Base-by-base conservation (phyloP, 2,888 invertebrate species). In the Therioaphis trifolii region DNA sequence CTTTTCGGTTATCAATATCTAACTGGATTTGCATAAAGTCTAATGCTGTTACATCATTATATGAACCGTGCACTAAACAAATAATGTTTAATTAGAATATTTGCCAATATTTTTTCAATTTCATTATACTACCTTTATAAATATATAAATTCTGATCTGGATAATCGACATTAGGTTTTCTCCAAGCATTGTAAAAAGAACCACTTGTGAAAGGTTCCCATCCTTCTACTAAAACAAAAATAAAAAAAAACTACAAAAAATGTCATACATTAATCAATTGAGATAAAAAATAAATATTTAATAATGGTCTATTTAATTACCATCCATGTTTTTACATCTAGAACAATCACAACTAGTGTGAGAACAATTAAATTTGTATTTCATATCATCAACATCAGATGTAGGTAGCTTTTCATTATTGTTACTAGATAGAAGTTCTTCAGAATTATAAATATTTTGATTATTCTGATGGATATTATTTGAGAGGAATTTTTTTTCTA, bases 21-120 rank as follows among this genome's bases (percentile, higher is more conserved):
- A 95, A 91, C 88, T 96, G 96, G 0, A 95, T 94, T 85, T 93
- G 93, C 0, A 96, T 90, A 88, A 96, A 95, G 88, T 96, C 95
- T 80, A 91, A 91, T 0, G 95, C 95, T 0, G 91, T 90, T 1
- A 96, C 93, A 87, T 96, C 96, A 76, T 92, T 89, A 87, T 95
- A 96, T 1, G 92, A 91, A 0, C 95, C 96, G 89, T 95, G 96
- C 0, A 96, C 95, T 92, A 88, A 5, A 75, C 9, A 58, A 87
- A 88, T 27, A 78, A 35, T 5, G 29, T 61, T 27, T 69, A 35
- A 74, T 72, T 40, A 11, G 29, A 24, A 29, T 15, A 35, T 24
- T 66, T n/a, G 4, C 35, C n/a, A 27, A 18, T 43, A 0, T 15
- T n/a, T 35, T 27, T 15, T 12, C 2, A 21, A 35, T 18, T 52